These are phyloP conservation scores for Planococcus citri DNA, from an alignment of 1,140 invertebrate genomes.

Conservation along the genomic window DNA sequence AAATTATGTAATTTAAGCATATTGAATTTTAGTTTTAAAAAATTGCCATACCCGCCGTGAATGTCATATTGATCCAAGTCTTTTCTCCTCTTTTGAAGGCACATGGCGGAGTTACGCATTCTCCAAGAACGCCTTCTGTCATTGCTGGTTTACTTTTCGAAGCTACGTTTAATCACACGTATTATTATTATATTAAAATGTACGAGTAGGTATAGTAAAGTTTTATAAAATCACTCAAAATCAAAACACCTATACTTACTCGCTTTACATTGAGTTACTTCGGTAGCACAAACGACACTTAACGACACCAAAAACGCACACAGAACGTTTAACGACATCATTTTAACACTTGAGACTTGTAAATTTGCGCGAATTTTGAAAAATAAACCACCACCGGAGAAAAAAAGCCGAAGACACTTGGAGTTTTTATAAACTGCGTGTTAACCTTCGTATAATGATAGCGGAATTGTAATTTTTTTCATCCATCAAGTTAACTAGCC, in stretches of 20 bases:
- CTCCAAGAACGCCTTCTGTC: neutral
- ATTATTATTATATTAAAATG: too few species aligned
- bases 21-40: too few species aligned
- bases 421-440: constrained; percentile 1
- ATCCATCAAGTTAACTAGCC: neutral
- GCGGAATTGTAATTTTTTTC: too few species aligned
- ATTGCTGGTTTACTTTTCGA: neutral
- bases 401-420: neutral
- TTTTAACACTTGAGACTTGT: neutral
- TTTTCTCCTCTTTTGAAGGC: neutral
- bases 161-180: neutral
- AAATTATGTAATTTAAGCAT: too few species aligned
- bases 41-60: neutral
- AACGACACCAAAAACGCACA: neutral
- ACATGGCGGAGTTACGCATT: neutral
- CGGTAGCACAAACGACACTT: neutral
- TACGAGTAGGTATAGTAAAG: too few species aligned
- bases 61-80: neutral
- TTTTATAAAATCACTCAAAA: too few species aligned
- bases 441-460: neutral
- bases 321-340: neutral
- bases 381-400: neutral
- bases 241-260: too few species aligned
- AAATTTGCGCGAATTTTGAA: neutral
- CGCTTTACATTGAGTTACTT: neutral